Evolutionary conservation across 2,113 vertebrate species (phyloP), one percentile per base, ranked within the genome.

Genomic region (Podilymbus podiceps): DNA sequence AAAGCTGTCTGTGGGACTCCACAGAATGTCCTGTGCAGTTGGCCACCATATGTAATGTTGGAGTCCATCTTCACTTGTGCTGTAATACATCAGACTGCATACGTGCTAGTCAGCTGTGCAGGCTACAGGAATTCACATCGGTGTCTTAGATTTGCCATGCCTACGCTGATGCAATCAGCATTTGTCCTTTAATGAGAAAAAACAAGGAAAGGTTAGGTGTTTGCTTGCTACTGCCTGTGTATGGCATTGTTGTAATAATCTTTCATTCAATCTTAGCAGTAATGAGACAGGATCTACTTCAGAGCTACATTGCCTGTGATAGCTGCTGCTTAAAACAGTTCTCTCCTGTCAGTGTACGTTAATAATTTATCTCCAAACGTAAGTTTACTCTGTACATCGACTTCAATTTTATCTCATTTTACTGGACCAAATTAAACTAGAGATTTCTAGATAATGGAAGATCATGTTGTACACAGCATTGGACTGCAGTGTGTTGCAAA

Each of bases 181-280:
- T 13, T 68, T 24, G 11, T 58, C 11, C 22, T 79, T 69, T 63
- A 69, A 33, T 33, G 33, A 64, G 62, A 38, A 53, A 68, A 62
- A 68, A n/a, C 8, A 31, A 42, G 11, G 44, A 64, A 47, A 20
- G 8, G 30, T 42, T 80, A 1, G 2, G 22, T 75, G 16, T 80
- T 64, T 91, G 8, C 22, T 71, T 85, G 25, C 38, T 75, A 13
- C 64, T 76, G 13, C 50, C 19, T 58, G 8, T 25, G 23, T 13
- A 10, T 17, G 62, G 8, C 31, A 18, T 35, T 27, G 4, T 31
- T 0, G 0, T 35, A 64, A 27, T 6, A 59, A 19, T 14, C 33
- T 71, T 71, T 64, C 10, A 25, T 88, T 91, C 38, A 20, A 56
- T 47, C 15, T 53, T 63, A 73, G 62, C 44, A 49, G 44, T n/a